Evolutionary conservation across 2,888 invertebrate genomes (phyloP).

Genomic region (Caenorhabditis uteleia): DNA sequence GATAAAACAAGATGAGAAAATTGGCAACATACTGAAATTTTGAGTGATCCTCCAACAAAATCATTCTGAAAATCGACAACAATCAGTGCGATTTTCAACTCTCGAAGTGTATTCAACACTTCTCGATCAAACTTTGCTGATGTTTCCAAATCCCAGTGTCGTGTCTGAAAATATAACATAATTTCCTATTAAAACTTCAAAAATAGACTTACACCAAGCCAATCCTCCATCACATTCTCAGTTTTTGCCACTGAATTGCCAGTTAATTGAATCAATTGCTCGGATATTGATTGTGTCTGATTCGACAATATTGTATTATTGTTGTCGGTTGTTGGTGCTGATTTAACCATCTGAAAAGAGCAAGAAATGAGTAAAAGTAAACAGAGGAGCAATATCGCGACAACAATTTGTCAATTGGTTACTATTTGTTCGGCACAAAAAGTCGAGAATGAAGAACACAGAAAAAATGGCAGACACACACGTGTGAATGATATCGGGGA

Average conservation of each 20-base stretch:
- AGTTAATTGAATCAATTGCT: slow-evolving; percentile 24
- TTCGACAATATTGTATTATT: slow-evolving; percentile 29
- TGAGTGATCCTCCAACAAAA: slow-evolving; percentile 90
- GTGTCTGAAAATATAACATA: slow-evolving; percentile 11
- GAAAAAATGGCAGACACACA: no score
- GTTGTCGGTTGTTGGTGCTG: slow-evolving; percentile 14
- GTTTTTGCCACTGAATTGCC: slow-evolving; percentile 16
- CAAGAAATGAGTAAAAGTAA: no score
- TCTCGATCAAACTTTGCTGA: slow-evolving; percentile 20
- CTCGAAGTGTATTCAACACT: slow-evolving; percentile 31
- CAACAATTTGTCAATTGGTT: no score
- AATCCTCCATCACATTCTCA: slow-evolving; percentile 25
- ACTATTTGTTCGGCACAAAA: no score
- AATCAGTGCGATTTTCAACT: slow-evolving; percentile 77
- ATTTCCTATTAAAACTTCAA: no score
- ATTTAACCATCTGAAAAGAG: slow-evolving; percentile 34
- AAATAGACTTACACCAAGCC: slow-evolving; percentile 23
- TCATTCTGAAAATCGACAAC: slow-evolving; percentile 97
- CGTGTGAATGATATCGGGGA: no score
- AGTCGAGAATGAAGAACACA: no score
- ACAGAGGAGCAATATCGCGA: no score
- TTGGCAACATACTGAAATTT: slow-evolving; percentile 76
- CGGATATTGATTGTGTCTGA: slow-evolving; percentile 25
- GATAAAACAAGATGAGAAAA: not conserved
- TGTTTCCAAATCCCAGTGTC: slow-evolving; percentile 18